Evolutionary conservation across 2,888 invertebrate species (phyloP).

Genomic region (Imbricaverruca yamaguchii): DNA sequence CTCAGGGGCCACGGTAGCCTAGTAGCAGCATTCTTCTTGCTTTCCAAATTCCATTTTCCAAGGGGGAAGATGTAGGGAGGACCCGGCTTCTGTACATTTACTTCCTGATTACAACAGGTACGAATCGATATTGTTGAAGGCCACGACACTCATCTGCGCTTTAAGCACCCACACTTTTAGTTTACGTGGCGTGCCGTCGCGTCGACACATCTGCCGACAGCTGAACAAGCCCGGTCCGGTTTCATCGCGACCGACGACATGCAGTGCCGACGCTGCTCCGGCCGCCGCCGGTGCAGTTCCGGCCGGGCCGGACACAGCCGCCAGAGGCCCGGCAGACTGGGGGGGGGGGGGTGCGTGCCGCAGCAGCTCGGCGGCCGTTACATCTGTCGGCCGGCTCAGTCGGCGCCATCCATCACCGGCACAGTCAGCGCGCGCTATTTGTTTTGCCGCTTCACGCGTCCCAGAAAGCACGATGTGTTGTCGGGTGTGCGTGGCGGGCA

Average conservation of each 20-base stretch:
- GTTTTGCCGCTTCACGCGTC: not conserved
- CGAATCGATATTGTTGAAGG: too few relatives aligned
- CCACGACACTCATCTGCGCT: too few relatives aligned
- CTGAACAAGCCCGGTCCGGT: too few relatives aligned
- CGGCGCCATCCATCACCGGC: not conserved
- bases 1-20: too few relatives aligned
- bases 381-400: not conserved
- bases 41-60: too few relatives aligned
- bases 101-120: too few relatives aligned
- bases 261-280: not conserved
- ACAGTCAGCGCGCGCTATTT: not conserved
- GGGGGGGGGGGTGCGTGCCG: not conserved
- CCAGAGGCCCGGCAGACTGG: not conserved
- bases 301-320: not conserved
- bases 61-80: too few relatives aligned
- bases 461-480: not conserved
- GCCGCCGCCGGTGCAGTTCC: not conserved
- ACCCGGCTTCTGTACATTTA: too few relatives aligned
- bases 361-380: not conserved
- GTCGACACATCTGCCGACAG: too few relatives aligned
- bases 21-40: too few relatives aligned
- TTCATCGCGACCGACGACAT: not conserved
- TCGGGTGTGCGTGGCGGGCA: not conserved
- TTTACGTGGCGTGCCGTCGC: too few relatives aligned
- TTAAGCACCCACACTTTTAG: too few relatives aligned